Evolutionary conservation across 2,113 vertebrate species (phyloP).

Genomic region (Actenoides lindsayi): DNA sequence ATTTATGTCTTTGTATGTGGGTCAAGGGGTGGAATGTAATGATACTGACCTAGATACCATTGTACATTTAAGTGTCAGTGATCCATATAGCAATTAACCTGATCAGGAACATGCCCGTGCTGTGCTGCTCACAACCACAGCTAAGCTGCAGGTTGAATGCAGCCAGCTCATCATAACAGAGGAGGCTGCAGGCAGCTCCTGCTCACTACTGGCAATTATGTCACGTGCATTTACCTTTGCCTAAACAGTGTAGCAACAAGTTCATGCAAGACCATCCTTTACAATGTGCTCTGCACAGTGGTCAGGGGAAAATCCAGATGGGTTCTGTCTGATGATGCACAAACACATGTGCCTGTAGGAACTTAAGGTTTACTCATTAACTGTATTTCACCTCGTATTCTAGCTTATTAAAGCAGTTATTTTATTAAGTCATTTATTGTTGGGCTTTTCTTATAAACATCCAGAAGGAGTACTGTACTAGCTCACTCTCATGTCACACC

Average conservation of each 20-base stretch:
- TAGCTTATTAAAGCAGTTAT: not conserved
- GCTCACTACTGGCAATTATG: accelerated
- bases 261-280: not conserved
- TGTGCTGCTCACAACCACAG: not conserved
- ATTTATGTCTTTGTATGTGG: not conserved
- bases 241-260: not conserved
- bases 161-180: not conserved
- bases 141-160: not conserved
- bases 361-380: not conserved
- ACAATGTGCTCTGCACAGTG: not conserved
- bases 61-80: not conserved
- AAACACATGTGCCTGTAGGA: not conserved
- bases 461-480: not conserved
- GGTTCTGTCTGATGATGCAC: accelerated
- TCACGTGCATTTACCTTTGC: not conserved
- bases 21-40: not conserved
- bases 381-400: not conserved
- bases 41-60: not conserved
- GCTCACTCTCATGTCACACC: not conserved
- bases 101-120: accelerated
- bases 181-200: not conserved
- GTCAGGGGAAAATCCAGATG: not conserved
- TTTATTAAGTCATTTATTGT: not conserved
- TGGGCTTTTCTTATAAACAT: not conserved
- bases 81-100: no score